A percentile compares a stretch with the other conserved stretches of the same genome.
Conservation (phyloP, 2,888 invertebrate genomes). For the Branchipolynoe longqiensis region DNA sequence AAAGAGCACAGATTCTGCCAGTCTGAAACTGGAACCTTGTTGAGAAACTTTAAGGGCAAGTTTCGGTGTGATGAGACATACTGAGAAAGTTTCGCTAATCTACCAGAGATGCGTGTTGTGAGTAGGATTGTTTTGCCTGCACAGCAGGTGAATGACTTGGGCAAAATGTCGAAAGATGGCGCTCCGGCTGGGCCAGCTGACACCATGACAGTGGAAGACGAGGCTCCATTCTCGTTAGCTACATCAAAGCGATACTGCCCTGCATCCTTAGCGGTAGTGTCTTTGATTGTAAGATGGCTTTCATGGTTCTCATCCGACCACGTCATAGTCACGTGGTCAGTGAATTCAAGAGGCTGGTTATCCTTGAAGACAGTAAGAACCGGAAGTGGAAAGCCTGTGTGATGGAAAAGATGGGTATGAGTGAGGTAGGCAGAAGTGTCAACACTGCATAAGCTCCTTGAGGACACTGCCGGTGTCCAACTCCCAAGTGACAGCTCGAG, state of each 20-base stretch:
- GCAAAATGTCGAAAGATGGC: slow-evolving; percentile 7
- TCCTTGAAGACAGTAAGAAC: slow-evolving; percentile 78
- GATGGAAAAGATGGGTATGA: neutral
- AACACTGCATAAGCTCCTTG: neutral
- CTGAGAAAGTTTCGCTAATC: slow-evolving; percentile 2
- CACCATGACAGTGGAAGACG: slow-evolving; percentile 27
- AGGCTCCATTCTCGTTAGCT: slow-evolving; percentile 10
- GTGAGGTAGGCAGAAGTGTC: neutral
- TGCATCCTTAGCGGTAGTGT: neutral
- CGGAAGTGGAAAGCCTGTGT: slow-evolving; percentile 65
- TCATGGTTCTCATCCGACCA: slow-evolving; percentile 27
- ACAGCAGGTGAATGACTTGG: neutral
- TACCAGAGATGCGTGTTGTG: slow-evolving; percentile 13
- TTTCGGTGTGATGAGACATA: too few species aligned
- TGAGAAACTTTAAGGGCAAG: too few species aligned
- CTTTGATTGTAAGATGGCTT: slow-evolving; percentile 16
- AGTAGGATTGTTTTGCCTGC: slow-evolving; percentile 34
- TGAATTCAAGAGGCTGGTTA: slow-evolving; percentile 64
- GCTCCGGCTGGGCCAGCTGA: neutral
- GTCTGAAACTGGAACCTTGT: too few species aligned
- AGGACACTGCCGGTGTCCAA: neutral
- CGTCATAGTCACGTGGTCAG: slow-evolving; percentile 21
- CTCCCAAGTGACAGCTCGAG: neutral
- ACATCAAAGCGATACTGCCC: slow-evolving; percentile 18
- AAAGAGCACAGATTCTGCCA: too few species aligned